These are phyloP conservation scores for Spilogale gracilis DNA, from an alignment of 2,113 vertebrate species.

Conservation along the genomic window DNA sequence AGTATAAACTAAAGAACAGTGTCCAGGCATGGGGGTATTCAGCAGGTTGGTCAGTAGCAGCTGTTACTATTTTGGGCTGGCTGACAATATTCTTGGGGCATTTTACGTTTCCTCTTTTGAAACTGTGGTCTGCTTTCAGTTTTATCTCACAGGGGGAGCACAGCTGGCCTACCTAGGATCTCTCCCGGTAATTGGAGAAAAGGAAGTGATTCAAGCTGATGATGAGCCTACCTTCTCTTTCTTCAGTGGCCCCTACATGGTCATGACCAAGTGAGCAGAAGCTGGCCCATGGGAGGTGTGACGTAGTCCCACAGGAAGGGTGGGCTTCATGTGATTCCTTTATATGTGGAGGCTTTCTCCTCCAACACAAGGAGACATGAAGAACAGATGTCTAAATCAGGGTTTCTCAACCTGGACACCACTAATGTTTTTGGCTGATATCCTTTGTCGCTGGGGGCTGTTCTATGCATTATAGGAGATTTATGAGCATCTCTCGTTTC, in stretches of 20 bases:
- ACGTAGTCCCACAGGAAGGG: background rate
- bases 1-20: background rate
- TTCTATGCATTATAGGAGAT: background rate
- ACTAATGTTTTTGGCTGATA: background rate
- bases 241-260: slow-evolving; percentile 88
- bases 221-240: slow-evolving; percentile 90
- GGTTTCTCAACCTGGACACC: background rate
- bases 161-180: slow-evolving; percentile 88
- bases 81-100: background rate
- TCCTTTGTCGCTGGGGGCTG: background rate
- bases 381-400: background rate
- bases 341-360: background rate
- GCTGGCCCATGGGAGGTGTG: background rate
- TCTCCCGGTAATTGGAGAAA: slow-evolving; percentile 89
- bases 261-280: slow-evolving; percentile 92
- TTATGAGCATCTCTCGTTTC: background rate
- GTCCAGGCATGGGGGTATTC: background rate
- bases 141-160: slow-evolving; percentile 84
- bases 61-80: slow-evolving; percentile 6
- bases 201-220: slow-evolving; percentile 89
- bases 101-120: slow-evolving; percentile 53
- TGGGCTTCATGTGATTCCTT: background rate
- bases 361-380: background rate
- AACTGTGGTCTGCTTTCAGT: slow-evolving; percentile 83
- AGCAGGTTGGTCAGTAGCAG: background rate